These are phyloP conservation scores for Oasisia sp. DNA, from an alignment of 2,888 invertebrate species.

Conservation along the genomic window DNA sequence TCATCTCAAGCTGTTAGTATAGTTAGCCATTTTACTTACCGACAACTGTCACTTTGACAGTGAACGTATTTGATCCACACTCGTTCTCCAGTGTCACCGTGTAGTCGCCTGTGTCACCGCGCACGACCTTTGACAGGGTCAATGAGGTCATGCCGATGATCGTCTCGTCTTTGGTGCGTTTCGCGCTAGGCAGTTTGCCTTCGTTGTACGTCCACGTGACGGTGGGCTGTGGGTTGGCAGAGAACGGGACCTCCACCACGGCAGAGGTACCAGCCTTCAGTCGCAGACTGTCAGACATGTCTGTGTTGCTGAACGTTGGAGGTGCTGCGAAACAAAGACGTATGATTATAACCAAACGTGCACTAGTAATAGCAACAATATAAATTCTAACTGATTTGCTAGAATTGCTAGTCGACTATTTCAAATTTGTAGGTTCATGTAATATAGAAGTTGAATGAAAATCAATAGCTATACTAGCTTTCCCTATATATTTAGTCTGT, in stretches of 20 bases:
- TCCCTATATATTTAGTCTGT: neutral
- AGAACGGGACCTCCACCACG: slow-evolving; percentile 44
- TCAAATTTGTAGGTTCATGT: neutral
- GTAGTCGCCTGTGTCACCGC: slow-evolving; percentile 45
- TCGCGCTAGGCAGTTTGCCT: slow-evolving; percentile 37
- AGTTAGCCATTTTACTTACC: slow-evolving; percentile 68
- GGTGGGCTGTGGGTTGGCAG: slow-evolving; percentile 38
- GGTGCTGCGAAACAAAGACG: slow-evolving; percentile 30
- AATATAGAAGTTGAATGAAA: neutral
- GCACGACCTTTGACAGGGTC: slow-evolving; percentile 42
- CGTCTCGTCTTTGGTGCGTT: slow-evolving; percentile 39
- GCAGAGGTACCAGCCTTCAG: slow-evolving; percentile 38
- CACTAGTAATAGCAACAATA: neutral
- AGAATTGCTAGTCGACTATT: neutral
- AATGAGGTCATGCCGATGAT: slow-evolving; percentile 45
- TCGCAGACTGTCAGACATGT: slow-evolving; percentile 37
- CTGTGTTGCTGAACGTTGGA: slow-evolving; percentile 34
- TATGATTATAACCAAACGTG: neutral
- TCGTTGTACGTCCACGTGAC: slow-evolving; percentile 42
- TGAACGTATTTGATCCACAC: slow-evolving; percentile 40
- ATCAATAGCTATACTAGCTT: neutral
- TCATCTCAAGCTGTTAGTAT: neutral
- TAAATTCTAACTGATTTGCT: neutral
- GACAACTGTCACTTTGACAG: slow-evolving; percentile 57
- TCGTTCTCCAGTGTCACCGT: slow-evolving; percentile 45